Conservation (phyloP, 1,140 invertebrate species). For the Pogonus chalceus region DNA sequence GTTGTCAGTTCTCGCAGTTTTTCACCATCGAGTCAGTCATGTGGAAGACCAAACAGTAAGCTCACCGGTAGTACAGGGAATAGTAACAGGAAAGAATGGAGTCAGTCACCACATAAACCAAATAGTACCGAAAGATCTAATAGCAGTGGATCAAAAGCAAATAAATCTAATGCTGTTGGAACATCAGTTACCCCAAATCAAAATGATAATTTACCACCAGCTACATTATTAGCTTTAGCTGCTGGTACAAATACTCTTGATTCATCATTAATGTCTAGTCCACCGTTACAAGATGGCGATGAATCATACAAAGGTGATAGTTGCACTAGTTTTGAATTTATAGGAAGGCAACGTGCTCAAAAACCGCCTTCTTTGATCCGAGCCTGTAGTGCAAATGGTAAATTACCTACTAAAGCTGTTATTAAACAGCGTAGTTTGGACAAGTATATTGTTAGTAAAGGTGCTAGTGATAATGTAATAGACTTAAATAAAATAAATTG, state of each 20-base stretch:
- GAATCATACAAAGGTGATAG: conserved; percentile 44
- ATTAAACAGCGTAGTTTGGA: conserved; percentile 11
- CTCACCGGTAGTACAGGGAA: conserved; percentile 28
- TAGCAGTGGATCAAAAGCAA: neutral
- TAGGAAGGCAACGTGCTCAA: conserved; percentile 27
- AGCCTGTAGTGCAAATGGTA: conserved; percentile 25
- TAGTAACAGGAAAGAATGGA: conserved; percentile 18
- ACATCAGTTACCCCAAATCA: conserved; percentile 34
- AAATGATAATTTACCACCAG: conserved; percentile 38
- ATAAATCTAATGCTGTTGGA: neutral
- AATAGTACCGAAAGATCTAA: conserved; percentile 4
- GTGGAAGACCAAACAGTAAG: conserved; percentile 17
- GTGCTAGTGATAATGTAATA: conserved; percentile 28
- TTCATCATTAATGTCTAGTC: conserved; percentile 34
- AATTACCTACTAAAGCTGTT: neutral
- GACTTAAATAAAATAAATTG: conserved; percentile 33
- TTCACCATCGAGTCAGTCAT: conserved; percentile 15
- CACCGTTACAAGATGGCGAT: conserved; percentile 28
- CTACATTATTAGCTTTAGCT: conserved; percentile 35
- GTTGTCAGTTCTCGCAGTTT: conserved; percentile 18
- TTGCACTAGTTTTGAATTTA: conserved; percentile 53
- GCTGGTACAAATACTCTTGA: conserved; percentile 32
- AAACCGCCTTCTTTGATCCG: conserved; percentile 24
- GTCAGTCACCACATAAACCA: neutral
- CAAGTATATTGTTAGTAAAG: conserved; percentile 25